Conservation (phyloP, 2,888 invertebrate species). For the Flabesymbios commensalis region DNA sequence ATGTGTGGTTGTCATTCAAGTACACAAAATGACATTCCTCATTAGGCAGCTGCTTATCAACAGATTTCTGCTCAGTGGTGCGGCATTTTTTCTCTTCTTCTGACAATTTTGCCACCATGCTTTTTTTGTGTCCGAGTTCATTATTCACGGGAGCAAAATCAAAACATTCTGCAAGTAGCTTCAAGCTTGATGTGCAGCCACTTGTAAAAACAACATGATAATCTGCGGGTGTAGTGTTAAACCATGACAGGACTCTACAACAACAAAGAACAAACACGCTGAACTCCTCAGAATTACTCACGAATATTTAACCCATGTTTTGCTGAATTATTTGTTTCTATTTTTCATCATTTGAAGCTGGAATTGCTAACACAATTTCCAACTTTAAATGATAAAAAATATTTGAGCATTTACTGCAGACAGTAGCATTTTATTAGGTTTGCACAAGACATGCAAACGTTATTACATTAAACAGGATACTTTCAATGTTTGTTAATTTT, state of each 20-base stretch:
- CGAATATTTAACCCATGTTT: too few species aligned
- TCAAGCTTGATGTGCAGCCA: constrained; percentile 86
- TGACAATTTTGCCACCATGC: not conserved
- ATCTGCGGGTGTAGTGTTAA: constrained; percentile 77
- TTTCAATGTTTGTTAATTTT: too few species aligned
- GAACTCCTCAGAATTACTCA: too few species aligned
- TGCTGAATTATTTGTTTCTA: too few species aligned
- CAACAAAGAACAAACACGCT: not conserved
- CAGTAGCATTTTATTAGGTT: too few species aligned
- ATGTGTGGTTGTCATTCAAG: constrained; percentile 90
- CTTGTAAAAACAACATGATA: constrained; percentile 92
- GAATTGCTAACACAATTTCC: too few species aligned
- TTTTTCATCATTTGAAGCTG: too few species aligned
- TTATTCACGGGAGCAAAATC: constrained; percentile 11
- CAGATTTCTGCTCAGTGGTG: not conserved
- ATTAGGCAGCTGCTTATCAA: not conserved
- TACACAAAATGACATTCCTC: constrained; percentile 69
- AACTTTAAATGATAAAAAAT: too few species aligned
- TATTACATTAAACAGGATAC: too few species aligned
- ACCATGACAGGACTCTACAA: constrained; percentile 78
- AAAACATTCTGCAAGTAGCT: constrained; percentile 82
- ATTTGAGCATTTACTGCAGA: too few species aligned
- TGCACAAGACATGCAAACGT: too few species aligned
- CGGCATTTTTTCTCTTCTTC: too few species aligned
- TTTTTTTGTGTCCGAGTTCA: not conserved